Base-by-base conservation (phyloP, 2,888 invertebrate species). In the Orchesella flavescens region DNA sequence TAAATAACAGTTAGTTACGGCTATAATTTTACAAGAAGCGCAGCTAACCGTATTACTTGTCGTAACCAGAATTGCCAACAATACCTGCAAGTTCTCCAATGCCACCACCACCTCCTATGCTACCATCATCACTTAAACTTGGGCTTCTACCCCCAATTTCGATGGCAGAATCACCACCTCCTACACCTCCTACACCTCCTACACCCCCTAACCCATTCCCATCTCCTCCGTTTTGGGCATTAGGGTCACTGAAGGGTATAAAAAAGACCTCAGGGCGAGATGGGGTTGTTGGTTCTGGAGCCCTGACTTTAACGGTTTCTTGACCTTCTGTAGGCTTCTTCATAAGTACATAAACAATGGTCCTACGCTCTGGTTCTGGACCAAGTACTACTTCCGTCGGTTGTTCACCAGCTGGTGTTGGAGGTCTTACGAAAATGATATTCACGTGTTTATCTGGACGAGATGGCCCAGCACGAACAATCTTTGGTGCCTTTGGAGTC, bases 381-480 rank as follows among this genome's bases (percentile, higher is more conserved):
- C 75, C 43, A 24, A 81, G 53, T 1, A 75, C 4, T 15, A 81
- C 81, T 24, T 81, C 81, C 3, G 81, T 81, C 0, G 74, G 81
- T 53, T 75, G 81, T 61, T 81, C 81, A 0, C 21, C 46, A 5
- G 81, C 24, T 15, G 69, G 69, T 4, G 49, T 61, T 13, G 81
- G 81, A 34, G 81, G 81, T 21, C 43, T 74, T 3, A 81, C 75
- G 15, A 81, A 81, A n/a, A 81, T 81, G 13, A 81, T 81, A 24
- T 81, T 81, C 0, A 74, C 74, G 17, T 81, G 81, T 15, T 69
- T 74, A 61, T 81, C 81, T 0, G 81, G 63, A 17, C 53, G 19
- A 12, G 69, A 53, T 49, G 81, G 81, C 9, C 84, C 84, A 1
- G 84, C 84, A n/a, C 84, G 61, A 24, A 84, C 73, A n/a, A 78